Evolutionary conservation across 2,113 vertebrate species (phyloP), one percentile per base, ranked within the genome.

Genomic region (Sylvietta virens): DNA sequence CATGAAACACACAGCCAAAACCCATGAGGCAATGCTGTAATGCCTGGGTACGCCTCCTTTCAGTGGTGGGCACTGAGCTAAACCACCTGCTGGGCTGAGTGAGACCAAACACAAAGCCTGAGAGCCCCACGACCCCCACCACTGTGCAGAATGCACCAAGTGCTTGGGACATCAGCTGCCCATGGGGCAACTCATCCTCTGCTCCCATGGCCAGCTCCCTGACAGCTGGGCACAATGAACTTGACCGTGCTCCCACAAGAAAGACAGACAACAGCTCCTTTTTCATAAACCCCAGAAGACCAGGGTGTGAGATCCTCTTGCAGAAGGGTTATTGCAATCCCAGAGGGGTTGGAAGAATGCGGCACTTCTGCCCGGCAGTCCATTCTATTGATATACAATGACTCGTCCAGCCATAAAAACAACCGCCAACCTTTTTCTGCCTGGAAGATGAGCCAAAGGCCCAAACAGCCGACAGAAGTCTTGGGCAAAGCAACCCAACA

Each of bases 161-260:
- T 1, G 5, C 16, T 28, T 11, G 1, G 19, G 24, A 60, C 35
- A 60, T 60, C 58, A 61, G 58, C 37, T 61, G 58, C 44, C 44
- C 19, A 3, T 0, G 2, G 1, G 9, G 31, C 10, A 4, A 30
- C 58, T 56, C 5, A 2, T 19, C 13, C 21, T 66, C 66, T 44
- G 35, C 35, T 85, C 70, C 15, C 0, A 0, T 0, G 2, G 40
- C 13, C 76, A n/a, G 31, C 39, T 53, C 66, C 21, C 42, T 6
- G 9, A 33, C 3, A 10, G 27, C 20, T 64, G 19, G 31, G 37
- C 45, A n/a, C 50, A 53, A 13, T 7, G 31, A 69, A 76, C 26
- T 7, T 42, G 9, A 31, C 19, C 40, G 17, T 22, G 10, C 17
- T 69, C 51, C 71, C 53, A 33, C 61, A 87, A 79, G 15, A 15